A percentile compares a stretch with the other conserved stretches of the same genome.
Conservation (phyloP, 1,140 invertebrate species). For the Sycophila sp. region DNA sequence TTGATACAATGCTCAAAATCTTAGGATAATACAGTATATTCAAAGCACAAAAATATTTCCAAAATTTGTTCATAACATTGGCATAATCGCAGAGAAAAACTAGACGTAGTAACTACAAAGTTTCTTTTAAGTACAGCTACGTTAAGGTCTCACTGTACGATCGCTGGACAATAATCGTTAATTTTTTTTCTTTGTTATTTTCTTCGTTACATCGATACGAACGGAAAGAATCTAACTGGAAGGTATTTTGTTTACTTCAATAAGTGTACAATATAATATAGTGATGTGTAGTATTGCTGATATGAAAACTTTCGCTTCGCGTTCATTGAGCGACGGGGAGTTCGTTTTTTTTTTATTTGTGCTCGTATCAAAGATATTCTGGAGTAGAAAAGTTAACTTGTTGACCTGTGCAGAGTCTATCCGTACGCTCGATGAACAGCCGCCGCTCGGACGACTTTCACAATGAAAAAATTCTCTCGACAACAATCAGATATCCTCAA, state of each 20-base stretch:
- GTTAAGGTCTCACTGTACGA: constrained; percentile 25
- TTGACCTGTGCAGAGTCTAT: constrained; percentile 7
- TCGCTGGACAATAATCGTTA: constrained; percentile 17
- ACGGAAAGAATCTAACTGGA: constrained; percentile 25
- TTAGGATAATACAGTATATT: constrained; percentile 31
- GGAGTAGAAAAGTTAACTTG: constrained; percentile 1
- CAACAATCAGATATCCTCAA: constrained; percentile 10
- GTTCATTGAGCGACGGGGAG: background rate
- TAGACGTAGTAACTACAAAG: constrained; percentile 31
- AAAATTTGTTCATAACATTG: constrained; percentile 36
- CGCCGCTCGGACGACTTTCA: background rate
- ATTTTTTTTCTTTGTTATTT: background rate
- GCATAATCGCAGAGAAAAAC: constrained; percentile 34
- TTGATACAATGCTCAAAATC: constrained; percentile 39
- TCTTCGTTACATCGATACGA: constrained; percentile 17
- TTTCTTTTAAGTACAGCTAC: constrained; percentile 23
- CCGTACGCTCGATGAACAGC: constrained; percentile 11
- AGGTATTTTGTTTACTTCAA: background rate
- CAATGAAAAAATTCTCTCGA: background rate
- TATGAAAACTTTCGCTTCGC: background rate
- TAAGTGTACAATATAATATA: background rate
- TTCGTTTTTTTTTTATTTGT: no score
- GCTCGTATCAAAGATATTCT: constrained; percentile 9
- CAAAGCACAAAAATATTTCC: constrained; percentile 42
- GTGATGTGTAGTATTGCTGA: constrained; percentile 20